Base-by-base conservation (phyloP, 2,113 vertebrate species). In the Martes martes region DNA sequence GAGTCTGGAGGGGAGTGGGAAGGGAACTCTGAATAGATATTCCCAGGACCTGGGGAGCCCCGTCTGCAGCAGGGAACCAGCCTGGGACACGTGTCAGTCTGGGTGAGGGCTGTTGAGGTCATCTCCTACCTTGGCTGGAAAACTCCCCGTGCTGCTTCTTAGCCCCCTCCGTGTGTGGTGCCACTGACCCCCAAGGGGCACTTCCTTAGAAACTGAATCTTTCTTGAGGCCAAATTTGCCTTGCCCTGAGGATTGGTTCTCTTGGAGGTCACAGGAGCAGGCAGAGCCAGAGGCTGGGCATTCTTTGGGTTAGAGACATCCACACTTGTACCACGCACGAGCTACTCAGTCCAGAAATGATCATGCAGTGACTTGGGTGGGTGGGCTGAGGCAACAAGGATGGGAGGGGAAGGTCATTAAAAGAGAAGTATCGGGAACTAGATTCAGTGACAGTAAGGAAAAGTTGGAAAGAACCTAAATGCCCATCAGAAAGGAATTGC, bases 201-300 rank as follows among this genome's bases (percentile, higher is more conserved):
- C 76, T 95, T 87, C 31, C 74, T 89, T 86, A 78, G 80, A 95
- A 95, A 96, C 63, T 47, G 59, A 84, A 71, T 94, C 91, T 50
- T 92, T 88, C 39, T 31, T n/a, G 82, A 97, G 82, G 92, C 55
- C 19, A 33, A 73, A 84, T 82, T 81, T 88, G 89, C 50, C 83
- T 96, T 82, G 59, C 82, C 84, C 50, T 16, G 31, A 31, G 47
- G 28, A 28, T 71, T 28, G n/a, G 78, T 61, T 88, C 50, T 79
- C 11, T 76, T 79, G 82, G 84, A 95, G 92, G 94, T 97, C 45
- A 50, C 67, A 94, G 85, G 71, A 80, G 33, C 88, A 89, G 78
- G 65, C 57, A 52, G 50, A 89, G 28, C 50, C 19, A 78, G 94
- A 78, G 18, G 13, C 59, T 50, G 50, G n/a, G 45, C 24, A 11